These are phyloP conservation scores for Acronicta aceris DNA, from an alignment of 2,888 invertebrate genomes.

Conservation along the genomic window DNA sequence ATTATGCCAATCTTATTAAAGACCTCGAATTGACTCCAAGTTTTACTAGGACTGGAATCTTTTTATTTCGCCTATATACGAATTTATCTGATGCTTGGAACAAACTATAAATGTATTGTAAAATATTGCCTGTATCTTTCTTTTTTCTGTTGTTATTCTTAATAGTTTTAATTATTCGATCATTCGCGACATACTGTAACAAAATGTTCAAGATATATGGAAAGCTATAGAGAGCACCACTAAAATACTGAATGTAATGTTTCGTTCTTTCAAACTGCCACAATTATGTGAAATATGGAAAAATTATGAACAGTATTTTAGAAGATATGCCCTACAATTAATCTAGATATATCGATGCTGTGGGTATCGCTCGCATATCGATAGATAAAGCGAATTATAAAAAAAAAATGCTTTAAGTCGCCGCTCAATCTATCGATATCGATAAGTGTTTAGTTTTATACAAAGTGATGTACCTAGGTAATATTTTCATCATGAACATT, in stretches of 20 bases:
- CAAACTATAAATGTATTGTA: slow-evolving; percentile 15
- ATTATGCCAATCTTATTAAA: not conserved
- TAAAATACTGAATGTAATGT: slow-evolving; percentile 29
- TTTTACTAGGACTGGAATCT: not conserved
- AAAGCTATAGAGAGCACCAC: slow-evolving; percentile 16
- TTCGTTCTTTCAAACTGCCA: slow-evolving; percentile 15
- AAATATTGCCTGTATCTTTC: slow-evolving; percentile 4
- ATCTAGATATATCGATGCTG: slow-evolving; percentile 29
- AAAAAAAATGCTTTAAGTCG: slow-evolving; percentile 35
- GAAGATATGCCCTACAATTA: slow-evolving; percentile 20
- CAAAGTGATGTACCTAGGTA: slow-evolving; percentile 32
- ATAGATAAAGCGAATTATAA: slow-evolving; percentile 19
- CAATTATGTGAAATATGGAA: slow-evolving; percentile 16
- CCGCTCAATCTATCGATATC: slow-evolving; percentile 32
- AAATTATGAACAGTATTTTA: slow-evolving; percentile 33
- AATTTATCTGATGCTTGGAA: slow-evolving; percentile 32
- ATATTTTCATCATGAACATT: slow-evolving; percentile 77
- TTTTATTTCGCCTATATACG: slow-evolving; percentile 42
- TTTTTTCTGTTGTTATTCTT: not conserved
- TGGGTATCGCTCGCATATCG: slow-evolving; percentile 25
- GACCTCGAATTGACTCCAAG: not conserved
- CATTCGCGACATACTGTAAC: slow-evolving; percentile 11
- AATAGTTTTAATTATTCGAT: slow-evolving; percentile 1
- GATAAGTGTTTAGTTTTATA: slow-evolving; percentile 44
- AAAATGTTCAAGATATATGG: not conserved